A percentile compares a stretch with the other conserved stretches of the same genome.
These are phyloP conservation scores for Microcebus lehilahytsara DNA, from an alignment of 2,113 vertebrate species.

Conservation along the genomic window DNA sequence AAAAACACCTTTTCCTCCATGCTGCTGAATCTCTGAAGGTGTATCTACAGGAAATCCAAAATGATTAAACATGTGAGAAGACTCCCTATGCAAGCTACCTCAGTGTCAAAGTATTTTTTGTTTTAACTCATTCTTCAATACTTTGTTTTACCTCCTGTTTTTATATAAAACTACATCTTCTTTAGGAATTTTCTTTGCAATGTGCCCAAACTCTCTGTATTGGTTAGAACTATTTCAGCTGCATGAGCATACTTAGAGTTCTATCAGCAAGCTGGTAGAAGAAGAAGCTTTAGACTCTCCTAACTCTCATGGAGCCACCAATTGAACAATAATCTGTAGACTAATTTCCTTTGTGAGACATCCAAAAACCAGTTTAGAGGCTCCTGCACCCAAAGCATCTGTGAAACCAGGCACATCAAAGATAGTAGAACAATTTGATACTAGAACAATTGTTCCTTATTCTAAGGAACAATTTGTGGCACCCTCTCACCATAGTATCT, in stretches of 20 bases:
- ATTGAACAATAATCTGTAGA: background rate
- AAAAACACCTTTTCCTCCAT: background rate
- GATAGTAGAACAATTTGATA: background rate
- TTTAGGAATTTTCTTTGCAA: background rate
- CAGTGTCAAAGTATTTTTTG: background rate
- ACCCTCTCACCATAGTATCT: background rate
- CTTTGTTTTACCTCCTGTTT: background rate
- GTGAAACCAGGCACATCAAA: background rate
- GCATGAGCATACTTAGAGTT: background rate
- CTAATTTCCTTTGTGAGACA: background rate
- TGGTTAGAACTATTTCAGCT: background rate
- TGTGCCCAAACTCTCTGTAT: background rate
- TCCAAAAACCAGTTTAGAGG: background rate
- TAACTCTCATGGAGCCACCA: background rate
- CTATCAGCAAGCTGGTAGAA: background rate
- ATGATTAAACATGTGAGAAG: background rate
- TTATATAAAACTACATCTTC: background rate
- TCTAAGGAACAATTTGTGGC: background rate
- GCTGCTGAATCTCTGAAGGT: background rate
- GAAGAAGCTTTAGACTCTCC: background rate
- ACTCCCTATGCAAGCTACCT: background rate
- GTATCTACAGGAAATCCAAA: background rate
- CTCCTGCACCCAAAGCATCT: background rate
- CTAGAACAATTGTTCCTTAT: too few species aligned
- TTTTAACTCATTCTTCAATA: background rate